Base-by-base conservation (phyloP, 2,113 vertebrate species). In the Uropsilus gracilis region DNA sequence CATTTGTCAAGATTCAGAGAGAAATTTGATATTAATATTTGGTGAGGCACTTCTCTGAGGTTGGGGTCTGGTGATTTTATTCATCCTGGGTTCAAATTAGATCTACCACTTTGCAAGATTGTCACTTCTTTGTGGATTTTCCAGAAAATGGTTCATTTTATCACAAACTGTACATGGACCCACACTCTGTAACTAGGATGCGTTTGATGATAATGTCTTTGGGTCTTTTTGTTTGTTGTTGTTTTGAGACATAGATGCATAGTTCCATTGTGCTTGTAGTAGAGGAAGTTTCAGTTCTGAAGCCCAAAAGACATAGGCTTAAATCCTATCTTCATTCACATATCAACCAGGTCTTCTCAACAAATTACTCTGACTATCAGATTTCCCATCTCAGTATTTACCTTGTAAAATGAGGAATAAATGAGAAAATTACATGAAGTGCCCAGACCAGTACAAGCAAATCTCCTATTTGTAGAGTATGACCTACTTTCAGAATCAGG, bases 1-100 rank as follows among this genome's bases (percentile, higher is more conserved):
- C 53, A 50, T 86, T 73, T 86, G 46, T 93, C 95, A 86, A 64
- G 39, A 78, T 63, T 34, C 53, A 61, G 57, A 85, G 90, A 72
- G 3, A 64, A 55, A 22, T 8, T 44, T 10, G 22, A 39, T 87
- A 48, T 7, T 22, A 22, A 20, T 55, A 39, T 76, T 55, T 90
- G 55, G 68, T 17, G 34, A 7, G 22, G 26, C 63, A 44, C 12
- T 83, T 82, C 44, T 30, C 34, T 63, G 48, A 87, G 55, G 28
- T n/a, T 46, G 22, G 28, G 75, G n/a, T 66, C 71, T 63, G 34
- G 4, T 82, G 86, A 57, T 75, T 89, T 89, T 55, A 76, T 28
- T 72, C 59, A 71, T 32, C 30, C 6, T 39, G 11, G 17, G 8
- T 42, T 86, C 42, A 61, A 72, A 88, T 48, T 72, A 71, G 57